Base-by-base conservation (phyloP, 1,140 invertebrate genomes). In the Delia radicum region DNA sequence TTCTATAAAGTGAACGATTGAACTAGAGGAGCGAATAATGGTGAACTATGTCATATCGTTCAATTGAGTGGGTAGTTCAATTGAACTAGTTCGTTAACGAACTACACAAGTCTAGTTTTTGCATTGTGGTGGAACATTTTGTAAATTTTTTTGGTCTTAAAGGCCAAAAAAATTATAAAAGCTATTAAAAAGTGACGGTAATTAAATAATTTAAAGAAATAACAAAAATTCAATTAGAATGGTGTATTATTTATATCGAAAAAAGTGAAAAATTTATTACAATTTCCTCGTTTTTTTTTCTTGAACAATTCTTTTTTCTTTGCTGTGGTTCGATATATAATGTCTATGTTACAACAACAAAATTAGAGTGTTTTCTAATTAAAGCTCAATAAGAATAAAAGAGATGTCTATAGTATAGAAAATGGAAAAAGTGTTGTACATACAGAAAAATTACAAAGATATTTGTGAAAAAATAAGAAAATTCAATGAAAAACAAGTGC, bases 401-500 rank as follows among this genome's bases (percentile, higher is more conserved):
- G 29, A 37, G 65, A 69, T 33, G 8, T 21, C 5, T 0, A 18
- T 33, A 37, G 65, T 21, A 29, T 69, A 5, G 27, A 12, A 12
- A 33, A 33, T 31, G 37, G 37, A 33, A 69, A 69, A 67, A 67
- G 63, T 67, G 63, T 67, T 67, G 63, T 69, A 69, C 65, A 69
- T 69, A 69, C 65, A 69, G 65, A 69, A 69, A 69, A 65, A 65
- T 65, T 65, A 61, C 24, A 21, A 61, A 29, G 27, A 65, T 28
- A 65, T 65, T 65, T 65, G 27, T 65, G 27, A 65, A 28, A 28
- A 28, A 65, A 63, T 12, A 27, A 15, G 27, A 31, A 29, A 42
- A 67, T 24, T 10, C n/a, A 69, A 33, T 69, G 65, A 8, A 67
- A 67, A 67, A 67, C 28, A 67, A 65, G 62, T 55, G 48, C n/a